Base-by-base conservation (phyloP, 37 sponge, comb jelly and placozoan species). In the Oopsacas minuta region DNA sequence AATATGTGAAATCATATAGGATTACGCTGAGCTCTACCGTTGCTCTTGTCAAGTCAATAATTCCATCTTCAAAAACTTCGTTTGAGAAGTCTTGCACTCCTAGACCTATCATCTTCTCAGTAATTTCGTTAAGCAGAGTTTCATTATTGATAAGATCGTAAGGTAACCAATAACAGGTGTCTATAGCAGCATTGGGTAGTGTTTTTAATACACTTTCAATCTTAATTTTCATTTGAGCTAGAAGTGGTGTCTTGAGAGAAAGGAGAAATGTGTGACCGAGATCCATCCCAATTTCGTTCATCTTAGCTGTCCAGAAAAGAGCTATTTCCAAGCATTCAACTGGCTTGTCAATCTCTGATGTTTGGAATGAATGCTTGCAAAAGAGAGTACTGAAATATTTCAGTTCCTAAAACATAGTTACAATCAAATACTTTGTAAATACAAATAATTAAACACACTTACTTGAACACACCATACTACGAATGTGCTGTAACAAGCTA, bases 401-500 rank as follows among this genome's bases (percentile, higher is more conserved):
- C 30, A 25, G 75, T n/a, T 61, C 75, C 75, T 61, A n/a, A 61
- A 3, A n/a, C 28, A n/a, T n/a, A n/a, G n/a, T n/a, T n/a, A n/a
- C n/a, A n/a, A n/a, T n/a, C n/a, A n/a, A n/a, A n/a, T n/a, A n/a
- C n/a, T n/a, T n/a, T n/a, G n/a, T n/a, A n/a, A n/a, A 46, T 46
- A 17, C 12, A 46, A 22, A 17, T 46, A 22, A 46, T 22, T 46
- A 22, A 46, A 46, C 22, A 25, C 28, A 5, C 28, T 61, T 34
- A 61, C 75, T 34, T 61, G 75, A 20, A 61, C 75, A 32, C 90
- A 91, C 99, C 99, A 97, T 35, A 91, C 89, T 37, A 94, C 91
- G 84, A 95, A 97, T 0, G 99, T 84, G 1, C 92, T 93, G 86
- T 89, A 91, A 51, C 91, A 91, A 17, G 90, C 90, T 36, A 86